Evolutionary conservation across 2,113 vertebrate species (phyloP).

Genomic region (Notechis scutatus): DNA sequence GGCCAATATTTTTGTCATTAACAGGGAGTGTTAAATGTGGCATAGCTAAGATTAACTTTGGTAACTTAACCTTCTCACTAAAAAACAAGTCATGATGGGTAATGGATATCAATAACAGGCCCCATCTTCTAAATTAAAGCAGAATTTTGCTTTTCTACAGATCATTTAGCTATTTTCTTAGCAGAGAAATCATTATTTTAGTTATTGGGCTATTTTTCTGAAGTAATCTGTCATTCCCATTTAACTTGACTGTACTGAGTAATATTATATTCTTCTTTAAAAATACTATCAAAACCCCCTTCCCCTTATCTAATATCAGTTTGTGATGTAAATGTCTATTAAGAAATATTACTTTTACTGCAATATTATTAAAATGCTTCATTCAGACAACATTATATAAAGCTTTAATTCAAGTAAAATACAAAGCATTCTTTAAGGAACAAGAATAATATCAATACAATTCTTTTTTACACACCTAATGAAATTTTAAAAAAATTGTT

Average conservation of each 20-base stretch:
- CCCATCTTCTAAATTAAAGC: not conserved
- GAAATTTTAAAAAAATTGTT: slow-evolving; percentile 33
- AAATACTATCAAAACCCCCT: not conserved
- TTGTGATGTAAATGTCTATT: not conserved
- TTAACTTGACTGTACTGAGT: not conserved
- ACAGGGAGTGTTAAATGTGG: not conserved
- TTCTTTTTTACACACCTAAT: not conserved
- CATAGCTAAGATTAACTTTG: not conserved
- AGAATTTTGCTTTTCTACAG: not conserved
- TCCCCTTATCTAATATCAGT: not conserved
- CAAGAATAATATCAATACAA: not conserved
- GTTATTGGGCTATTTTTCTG: not conserved
- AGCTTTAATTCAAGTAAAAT: not conserved
- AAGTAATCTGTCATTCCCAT: not conserved
- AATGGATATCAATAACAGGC: not conserved
- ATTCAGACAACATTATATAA: not conserved
- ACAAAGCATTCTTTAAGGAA: not conserved
- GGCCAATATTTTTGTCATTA: not conserved
- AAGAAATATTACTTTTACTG: not conserved
- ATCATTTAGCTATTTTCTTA: too few relatives aligned
- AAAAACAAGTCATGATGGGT: not conserved
- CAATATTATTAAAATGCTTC: slow-evolving; percentile 7
- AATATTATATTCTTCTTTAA: not conserved
- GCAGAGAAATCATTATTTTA: not conserved
- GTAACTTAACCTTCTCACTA: not conserved